Base-by-base conservation (phyloP, 2,888 invertebrate species). In the Perithous albicinctus region DNA sequence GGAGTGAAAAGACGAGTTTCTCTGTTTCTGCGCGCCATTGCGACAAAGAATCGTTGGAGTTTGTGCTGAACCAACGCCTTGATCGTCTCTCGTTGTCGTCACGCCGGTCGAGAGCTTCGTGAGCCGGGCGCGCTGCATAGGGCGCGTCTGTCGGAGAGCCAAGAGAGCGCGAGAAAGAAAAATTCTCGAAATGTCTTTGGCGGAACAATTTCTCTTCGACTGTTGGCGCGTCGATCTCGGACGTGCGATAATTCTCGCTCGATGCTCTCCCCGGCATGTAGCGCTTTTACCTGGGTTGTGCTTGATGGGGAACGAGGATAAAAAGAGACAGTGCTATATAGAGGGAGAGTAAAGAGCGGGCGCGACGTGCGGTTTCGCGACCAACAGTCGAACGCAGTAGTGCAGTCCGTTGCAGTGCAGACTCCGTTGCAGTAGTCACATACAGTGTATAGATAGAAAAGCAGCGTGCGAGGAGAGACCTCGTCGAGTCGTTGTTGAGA, bases 171-270 rank as follows among this genome's bases (percentile, higher is more conserved):
- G 76, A 54, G 61, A 78, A 72, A 76, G 75, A 82, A 82, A 82
- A 82, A 82, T 82, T 79, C 79, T 76, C 82, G 79, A 82, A 82
- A 82, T 82, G 82, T 82, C 82, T 82, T 82, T 82, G 82, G 82
- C 82, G 82, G 82, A 82, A 82, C 82, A 82, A 79, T 82, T 82
- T 79, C 82, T 79, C 82, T 79, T 75, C 67, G 79, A 73, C 67
- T 66, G 72, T 76, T 78, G 63, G 41, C 70, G 82, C 84, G 73
- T 73, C 80, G 84, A 86, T 85, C 83, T 80, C 74, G 75, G 67
- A 66, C 74, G 78, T 77, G 67, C 77, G 82, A 82, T 82, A 82
- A 82, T 82, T 82, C 82, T 79, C 82, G 79, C 74, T 56, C 75
- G 82, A 61, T 69, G 26, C 76, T 72, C 75, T 69, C n/a, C n/a